These are phyloP conservation scores for Microcebus jonahi DNA, from an alignment of 2,113 vertebrate genomes.

Conservation along the genomic window DNA sequence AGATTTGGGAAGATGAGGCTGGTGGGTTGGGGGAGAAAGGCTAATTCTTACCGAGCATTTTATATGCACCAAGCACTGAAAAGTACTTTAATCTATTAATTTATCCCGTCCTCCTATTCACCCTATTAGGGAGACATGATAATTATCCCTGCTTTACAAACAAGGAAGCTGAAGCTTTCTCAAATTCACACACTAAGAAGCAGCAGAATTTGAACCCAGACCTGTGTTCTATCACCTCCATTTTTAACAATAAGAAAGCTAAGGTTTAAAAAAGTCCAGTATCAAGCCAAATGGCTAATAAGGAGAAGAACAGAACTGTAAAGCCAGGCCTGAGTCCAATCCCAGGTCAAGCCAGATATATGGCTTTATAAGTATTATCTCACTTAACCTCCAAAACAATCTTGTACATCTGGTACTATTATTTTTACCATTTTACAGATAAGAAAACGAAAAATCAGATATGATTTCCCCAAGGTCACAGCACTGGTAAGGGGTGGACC, in stretches of 20 bases:
- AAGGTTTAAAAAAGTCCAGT: not conserved
- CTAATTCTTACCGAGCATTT: not conserved
- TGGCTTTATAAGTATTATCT: not conserved
- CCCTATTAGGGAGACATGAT: not conserved
- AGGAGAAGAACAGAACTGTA: not conserved
- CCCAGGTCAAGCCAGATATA: not conserved
- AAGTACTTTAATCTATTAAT: not conserved
- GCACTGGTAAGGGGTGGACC: not conserved
- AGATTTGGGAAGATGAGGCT: not conserved
- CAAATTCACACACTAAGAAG: not conserved
- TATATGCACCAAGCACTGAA: not conserved
- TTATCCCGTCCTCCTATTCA: not conserved
- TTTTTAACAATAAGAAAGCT: not conserved
- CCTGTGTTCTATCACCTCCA: not conserved
- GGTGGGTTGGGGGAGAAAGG: too few relatives aligned
- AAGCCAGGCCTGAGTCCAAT: not conserved
- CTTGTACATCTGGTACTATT: not conserved
- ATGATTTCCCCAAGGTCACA: not conserved
- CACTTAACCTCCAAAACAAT: not conserved
- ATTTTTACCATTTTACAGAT: not conserved
- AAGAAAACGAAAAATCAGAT: not conserved
- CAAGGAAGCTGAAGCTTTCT: not conserved
- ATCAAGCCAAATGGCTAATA: not conserved
- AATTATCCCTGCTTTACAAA: not conserved
- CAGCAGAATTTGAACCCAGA: not conserved